A percentile compares a stretch with the other conserved stretches of the same genome.
Evolutionary conservation across 2,797 vertebrate genomes (phyloP).

Genomic region (Nothura maculosa): DNA sequence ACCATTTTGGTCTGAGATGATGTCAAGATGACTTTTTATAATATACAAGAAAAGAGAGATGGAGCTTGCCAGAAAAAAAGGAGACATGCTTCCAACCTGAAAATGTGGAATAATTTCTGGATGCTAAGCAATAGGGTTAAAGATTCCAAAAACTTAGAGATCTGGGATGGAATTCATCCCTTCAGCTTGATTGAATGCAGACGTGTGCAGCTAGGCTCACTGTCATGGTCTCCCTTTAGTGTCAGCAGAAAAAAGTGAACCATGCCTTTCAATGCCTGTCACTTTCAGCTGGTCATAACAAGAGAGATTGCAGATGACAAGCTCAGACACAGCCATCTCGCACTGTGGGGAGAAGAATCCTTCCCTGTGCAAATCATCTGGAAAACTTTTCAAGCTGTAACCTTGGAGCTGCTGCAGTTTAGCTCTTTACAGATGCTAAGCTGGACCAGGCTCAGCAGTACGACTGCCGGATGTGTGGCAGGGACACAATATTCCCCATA

Average conservation of each 20-base stretch:
- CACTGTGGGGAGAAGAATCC: conserved; percentile 35
- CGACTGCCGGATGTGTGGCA: rapidly evolving
- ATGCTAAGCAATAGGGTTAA: conserved; percentile 51
- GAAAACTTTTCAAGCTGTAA: neutral
- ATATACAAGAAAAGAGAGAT: neutral
- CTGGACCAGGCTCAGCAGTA: neutral
- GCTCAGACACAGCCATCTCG: conserved; percentile 34
- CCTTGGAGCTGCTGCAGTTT: neutral
- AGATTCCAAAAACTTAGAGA: conserved; percentile 57
- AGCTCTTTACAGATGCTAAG: neutral
- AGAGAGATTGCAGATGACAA: conserved; percentile 51
- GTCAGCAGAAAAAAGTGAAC: conserved; percentile 62
- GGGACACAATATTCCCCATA: neutral
- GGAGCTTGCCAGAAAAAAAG: conserved; percentile 48
- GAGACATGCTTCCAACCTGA: conserved; percentile 39
- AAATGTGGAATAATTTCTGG: conserved; percentile 45
- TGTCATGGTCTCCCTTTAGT: conserved; percentile 17
- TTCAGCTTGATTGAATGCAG: conserved; percentile 54
- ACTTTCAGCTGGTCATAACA: conserved; percentile 30
- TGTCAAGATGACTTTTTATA: conserved; percentile 39
- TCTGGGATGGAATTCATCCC: neutral
- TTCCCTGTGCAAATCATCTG: conserved; percentile 5
- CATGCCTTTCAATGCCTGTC: conserved; percentile 42
- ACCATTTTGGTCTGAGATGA: neutral
- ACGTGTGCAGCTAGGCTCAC: conserved; percentile 16